Evolutionary conservation across 2,888 invertebrate species (phyloP).

Genomic region (Exephanes ischioxanthus): DNA sequence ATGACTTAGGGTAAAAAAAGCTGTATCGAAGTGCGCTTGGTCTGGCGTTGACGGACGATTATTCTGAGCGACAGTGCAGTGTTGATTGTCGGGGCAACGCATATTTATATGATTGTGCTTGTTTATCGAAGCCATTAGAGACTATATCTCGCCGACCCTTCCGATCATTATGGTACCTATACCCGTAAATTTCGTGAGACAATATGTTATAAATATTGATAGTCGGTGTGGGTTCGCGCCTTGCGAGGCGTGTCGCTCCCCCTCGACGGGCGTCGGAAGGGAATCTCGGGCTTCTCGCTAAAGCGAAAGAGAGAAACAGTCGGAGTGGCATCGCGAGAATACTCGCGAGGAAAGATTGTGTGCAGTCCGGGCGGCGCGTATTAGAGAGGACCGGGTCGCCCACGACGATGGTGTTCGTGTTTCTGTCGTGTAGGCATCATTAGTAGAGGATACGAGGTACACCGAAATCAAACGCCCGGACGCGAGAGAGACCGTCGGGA

Average conservation of each 20-base stretch:
- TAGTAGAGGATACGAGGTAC: constrained; percentile 77
- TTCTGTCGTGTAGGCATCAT: constrained; percentile 82
- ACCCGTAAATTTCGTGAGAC: constrained; percentile 79
- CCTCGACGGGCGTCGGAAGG: constrained; percentile 45
- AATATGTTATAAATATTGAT: constrained; percentile 84
- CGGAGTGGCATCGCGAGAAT: constrained; percentile 53
- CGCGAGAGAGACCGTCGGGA: constrained; percentile 77
- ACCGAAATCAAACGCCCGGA: constrained; percentile 79
- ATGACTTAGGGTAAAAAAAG: background rate
- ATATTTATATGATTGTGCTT: constrained; percentile 40
- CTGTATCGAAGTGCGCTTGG: background rate
- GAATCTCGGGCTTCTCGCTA: constrained; percentile 58
- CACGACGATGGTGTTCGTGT: constrained; percentile 80
- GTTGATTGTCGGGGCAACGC: constrained; percentile 41
- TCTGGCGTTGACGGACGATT: background rate
- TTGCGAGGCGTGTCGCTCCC: constrained; percentile 66
- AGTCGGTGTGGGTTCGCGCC: constrained; percentile 70
- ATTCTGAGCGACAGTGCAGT: background rate
- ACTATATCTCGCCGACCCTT: constrained; percentile 40
- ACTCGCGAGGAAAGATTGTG: constrained; percentile 44
- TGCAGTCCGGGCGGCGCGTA: constrained; percentile 72
- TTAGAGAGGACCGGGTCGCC: constrained; percentile 82
- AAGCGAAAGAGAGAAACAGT: constrained; percentile 57
- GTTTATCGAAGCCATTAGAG: constrained; percentile 51
- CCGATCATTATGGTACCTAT: constrained; percentile 71